Evolutionary conservation across 2,888 invertebrate species (phyloP), one percentile per base, ranked within the genome.

Genomic region (Aelia acuminata): DNA sequence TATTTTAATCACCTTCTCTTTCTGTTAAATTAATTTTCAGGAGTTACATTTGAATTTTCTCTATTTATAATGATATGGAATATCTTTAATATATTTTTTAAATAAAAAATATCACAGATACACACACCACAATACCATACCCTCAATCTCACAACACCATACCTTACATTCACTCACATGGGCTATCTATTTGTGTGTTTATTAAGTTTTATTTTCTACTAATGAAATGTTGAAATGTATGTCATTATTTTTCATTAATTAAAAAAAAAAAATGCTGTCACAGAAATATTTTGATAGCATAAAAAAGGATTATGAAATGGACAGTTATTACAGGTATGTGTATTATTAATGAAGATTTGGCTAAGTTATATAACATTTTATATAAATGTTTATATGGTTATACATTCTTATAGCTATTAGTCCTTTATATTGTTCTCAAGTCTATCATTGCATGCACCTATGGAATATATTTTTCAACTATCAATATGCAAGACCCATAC

Each of bases 391-490:
- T 85, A 85, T 26, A 39, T 85, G 39, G 31, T 50, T 31, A 85
- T 85, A 53, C n/a, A 35, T 75, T 80, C 18, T 80, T 80, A 39
- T 22, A 43, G 39, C 18, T 63, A 31, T 31, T 63, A 63, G 18
- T 85, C n/a, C 22, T 53, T 85, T 39, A 85, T 84, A 84, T 50
- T 85, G 50, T 85, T 53, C 15, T 53, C 53, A 53, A 53, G 31
- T 85, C 85, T 85, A 85, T 35, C 49, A 85, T 53, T 7, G 85
- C 85, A 85, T 85, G 85, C 85, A 85, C 15, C 57, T 85, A 85
- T 85, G n/a, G 85, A 53, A 53, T 85, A 85, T 26, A 85, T 53
- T 50, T 85, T 15, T 39, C 39, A 50, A 20, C 85, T 85, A 85
- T 85, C 22, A 85, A 39, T 57, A 85, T 35, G 85, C 53, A n/a